Evolutionary conservation across 37 sponge, comb jelly and placozoan genomes (phyloP).

Genomic region (Lycopodina hypogea): DNA sequence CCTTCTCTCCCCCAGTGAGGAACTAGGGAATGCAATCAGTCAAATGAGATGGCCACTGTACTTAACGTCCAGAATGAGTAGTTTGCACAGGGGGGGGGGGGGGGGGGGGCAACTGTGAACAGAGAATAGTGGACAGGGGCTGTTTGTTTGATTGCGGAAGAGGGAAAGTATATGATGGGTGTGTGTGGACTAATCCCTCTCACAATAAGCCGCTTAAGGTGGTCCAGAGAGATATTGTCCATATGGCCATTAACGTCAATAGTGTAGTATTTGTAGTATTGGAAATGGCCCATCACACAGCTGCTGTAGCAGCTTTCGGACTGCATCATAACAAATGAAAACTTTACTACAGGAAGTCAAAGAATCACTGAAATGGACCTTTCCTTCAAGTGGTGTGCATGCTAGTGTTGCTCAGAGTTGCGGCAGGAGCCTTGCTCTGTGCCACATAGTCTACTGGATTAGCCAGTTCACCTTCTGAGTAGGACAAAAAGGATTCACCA

Average conservation of each 20-base stretch:
- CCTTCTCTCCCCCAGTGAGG: too few relatives aligned
- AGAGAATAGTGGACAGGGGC: too few relatives aligned
- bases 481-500: conserved; percentile 58
- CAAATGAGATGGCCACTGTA: too few relatives aligned
- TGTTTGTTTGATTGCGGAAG: too few relatives aligned
- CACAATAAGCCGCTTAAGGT: too few relatives aligned
- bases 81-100: too few relatives aligned
- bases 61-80: too few relatives aligned
- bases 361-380: conserved; percentile 11
- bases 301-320: conserved; percentile 49
- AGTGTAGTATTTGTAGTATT: conserved; percentile 56
- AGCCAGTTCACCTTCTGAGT: not conserved
- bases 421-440: conserved; percentile 34
- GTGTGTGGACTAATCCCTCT: too few relatives aligned
- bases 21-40: too few relatives aligned
- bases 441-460: conserved; percentile 33
- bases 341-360: conserved; percentile 55
- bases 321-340: conserved; percentile 56
- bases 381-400: not conserved
- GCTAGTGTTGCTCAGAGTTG: conserved; percentile 21
- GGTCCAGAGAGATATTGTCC: conserved; percentile 53
- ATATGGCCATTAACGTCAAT: conserved; percentile 38
- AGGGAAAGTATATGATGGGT: too few relatives aligned
- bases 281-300: conserved; percentile 57
- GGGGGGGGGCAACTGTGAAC: too few relatives aligned